Percentiles rank a stretch among this genome's conserved stretches.
These are phyloP conservation scores for Hyaena hyaena DNA, from an alignment of 2,113 vertebrate genomes.

Conservation along the genomic window DNA sequence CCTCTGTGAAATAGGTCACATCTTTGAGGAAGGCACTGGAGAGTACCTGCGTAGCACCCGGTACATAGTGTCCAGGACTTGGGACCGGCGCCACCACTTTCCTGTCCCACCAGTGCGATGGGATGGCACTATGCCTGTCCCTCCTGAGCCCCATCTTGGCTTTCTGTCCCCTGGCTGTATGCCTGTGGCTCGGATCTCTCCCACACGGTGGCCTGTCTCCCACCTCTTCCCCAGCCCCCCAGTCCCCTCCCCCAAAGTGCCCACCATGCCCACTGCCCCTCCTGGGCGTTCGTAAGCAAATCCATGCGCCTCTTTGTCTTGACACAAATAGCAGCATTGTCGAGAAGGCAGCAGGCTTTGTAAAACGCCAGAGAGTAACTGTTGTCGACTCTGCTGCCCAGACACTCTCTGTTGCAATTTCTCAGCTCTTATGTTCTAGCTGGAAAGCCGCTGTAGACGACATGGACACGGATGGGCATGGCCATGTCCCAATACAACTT, in stretches of 20 bases:
- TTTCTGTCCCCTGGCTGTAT: rapidly evolving
- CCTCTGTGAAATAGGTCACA: not conserved
- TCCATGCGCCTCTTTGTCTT: rapidly evolving
- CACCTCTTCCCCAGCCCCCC: not conserved
- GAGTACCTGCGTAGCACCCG: no score
- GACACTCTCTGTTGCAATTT: not conserved
- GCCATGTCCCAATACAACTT: not conserved
- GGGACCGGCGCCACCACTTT: rapidly evolving
- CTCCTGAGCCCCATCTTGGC: not conserved
- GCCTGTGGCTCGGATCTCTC: not conserved
- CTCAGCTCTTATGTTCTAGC: rapidly evolving
- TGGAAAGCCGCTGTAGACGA: rapidly evolving
- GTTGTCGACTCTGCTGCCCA: not conserved
- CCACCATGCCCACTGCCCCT: rapidly evolving
- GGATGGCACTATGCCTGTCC: rapidly evolving
- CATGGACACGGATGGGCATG: rapidly evolving
- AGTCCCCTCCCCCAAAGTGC: rapidly evolving
- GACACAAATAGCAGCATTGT: not conserved
- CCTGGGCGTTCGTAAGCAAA: not conserved
- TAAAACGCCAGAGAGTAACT: not conserved
- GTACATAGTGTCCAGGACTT: not conserved
- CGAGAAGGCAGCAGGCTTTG: not conserved
- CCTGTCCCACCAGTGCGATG: rapidly evolving
- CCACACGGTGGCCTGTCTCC: not conserved
- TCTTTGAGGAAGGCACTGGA: not conserved